Conservation (phyloP, 2,113 vertebrate genomes). For the Thunnus maccoyii region DNA sequence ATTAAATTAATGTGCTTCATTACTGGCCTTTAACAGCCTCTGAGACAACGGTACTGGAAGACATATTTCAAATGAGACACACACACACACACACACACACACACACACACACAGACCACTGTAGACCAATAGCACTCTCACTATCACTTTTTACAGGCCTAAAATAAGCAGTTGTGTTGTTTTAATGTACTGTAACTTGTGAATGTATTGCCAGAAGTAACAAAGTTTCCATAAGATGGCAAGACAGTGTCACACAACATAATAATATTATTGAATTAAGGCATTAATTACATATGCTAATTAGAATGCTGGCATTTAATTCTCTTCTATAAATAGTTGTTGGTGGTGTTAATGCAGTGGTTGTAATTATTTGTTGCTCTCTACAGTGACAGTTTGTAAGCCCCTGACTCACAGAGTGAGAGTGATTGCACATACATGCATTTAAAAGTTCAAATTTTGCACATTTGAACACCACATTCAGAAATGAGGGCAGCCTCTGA, state of each 20-base stretch:
- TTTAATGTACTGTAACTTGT: background rate
- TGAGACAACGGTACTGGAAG: slow-evolving; percentile 9
- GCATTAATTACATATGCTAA: background rate
- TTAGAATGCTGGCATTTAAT: background rate
- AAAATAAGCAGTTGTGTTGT: no score
- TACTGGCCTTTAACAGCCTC: slow-evolving; percentile 44
- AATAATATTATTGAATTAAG: background rate
- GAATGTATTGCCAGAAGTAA: background rate
- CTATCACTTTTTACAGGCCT: no score
- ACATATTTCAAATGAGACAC: slow-evolving; percentile 3
- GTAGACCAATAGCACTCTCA: no score
- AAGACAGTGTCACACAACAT: background rate
- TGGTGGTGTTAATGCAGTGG: background rate
- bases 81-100: background rate
- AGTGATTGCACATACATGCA: background rate
- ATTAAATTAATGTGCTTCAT: slow-evolving; percentile 71
- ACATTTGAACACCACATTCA: background rate
- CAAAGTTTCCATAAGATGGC: background rate
- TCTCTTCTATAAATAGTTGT: background rate
- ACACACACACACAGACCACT: background rate
- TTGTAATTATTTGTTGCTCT: background rate
- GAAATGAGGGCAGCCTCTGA: background rate
- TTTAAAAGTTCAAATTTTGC: background rate
- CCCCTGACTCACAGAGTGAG: background rate
- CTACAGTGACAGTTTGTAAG: background rate